Evolutionary conservation across 2,797 vertebrate genomes (phyloP), one percentile per base, ranked within the genome.

Genomic region (Pangasius mekongensis): DNA sequence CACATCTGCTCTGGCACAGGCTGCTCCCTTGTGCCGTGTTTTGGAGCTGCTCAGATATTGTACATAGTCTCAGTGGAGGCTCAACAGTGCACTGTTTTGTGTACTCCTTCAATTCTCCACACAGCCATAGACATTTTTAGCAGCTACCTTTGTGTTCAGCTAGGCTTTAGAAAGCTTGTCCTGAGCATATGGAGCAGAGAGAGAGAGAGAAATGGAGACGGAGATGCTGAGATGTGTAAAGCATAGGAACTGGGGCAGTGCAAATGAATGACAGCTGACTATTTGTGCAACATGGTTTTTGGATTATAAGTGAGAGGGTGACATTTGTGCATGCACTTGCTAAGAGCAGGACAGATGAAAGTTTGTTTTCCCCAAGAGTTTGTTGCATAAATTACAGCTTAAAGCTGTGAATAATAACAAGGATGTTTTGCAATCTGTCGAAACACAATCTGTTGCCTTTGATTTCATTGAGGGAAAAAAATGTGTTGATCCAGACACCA

Each of bases 131-230:
- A 43, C 36, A 49, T 27, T 80, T 64, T 83, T 73, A 88, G 78
- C 89, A 91, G 71, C 86, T 87, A 82, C 39, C 73, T 64, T 24
- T 67, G 64, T 73, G 36, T 39, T 82, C 39, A 83, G 76, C 36
- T 66, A 67, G 52, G 58, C 11, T 67, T 69, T 24, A 52, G 47
- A 54, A 60, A 60, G 58, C 43, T 67, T 71, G 89, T 47, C 74
- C 74, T 74, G 77, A 86, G 66, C 76, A 83, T 76, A 76, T 82
- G 83, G 83, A 69, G 33, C 3, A 60, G 54, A 86, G 39, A 20
- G 83, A 18, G 52, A 74, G 2, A 74, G 33, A 47, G n/a, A 20
- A 3, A 74, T 4, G 3, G 52, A 47, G 43, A 39, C 62, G 20
- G 22, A 60, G 49, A 80, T 9, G 30, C 18, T 54, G 9, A 5